Conservation (phyloP, 1,140 invertebrate species). For the Euura lappo region DNA sequence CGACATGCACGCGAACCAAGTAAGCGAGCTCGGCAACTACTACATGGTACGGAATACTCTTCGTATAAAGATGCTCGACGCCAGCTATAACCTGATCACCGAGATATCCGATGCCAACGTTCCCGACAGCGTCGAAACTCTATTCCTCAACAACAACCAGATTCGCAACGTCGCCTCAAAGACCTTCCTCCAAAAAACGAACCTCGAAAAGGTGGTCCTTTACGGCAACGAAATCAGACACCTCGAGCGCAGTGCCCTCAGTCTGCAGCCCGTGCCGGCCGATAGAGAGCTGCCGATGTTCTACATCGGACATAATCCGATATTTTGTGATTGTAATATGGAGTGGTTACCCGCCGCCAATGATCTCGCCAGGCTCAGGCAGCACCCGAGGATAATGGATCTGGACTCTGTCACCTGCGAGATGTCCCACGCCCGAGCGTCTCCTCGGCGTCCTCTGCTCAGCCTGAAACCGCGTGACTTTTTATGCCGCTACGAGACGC, state of each 20-base stretch:
- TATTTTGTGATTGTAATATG: conserved; percentile 84
- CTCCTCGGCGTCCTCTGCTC: conserved; percentile 80
- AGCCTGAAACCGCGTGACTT: conserved; percentile 88
- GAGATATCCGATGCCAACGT: conserved; percentile 71
- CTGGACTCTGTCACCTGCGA: conserved; percentile 90
- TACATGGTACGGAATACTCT: conserved; percentile 68
- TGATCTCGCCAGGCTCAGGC: conserved; percentile 71
- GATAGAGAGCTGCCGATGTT: conserved; percentile 75
- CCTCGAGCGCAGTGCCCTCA: conserved; percentile 75
- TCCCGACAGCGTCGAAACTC: conserved; percentile 75
- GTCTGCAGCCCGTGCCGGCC: conserved; percentile 69
- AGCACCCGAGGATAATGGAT: conserved; percentile 90
- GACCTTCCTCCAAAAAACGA: conserved; percentile 74
- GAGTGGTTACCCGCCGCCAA: conserved; percentile 84
- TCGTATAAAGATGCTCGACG: conserved; percentile 77
- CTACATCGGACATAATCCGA: conserved; percentile 82
- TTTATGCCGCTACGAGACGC: conserved; percentile 89
- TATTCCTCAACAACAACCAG: conserved; percentile 79
- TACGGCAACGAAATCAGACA: conserved; percentile 77
- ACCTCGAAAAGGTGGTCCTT: conserved; percentile 76
- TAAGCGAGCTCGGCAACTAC: conserved; percentile 80
- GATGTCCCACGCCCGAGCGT: conserved; percentile 82
- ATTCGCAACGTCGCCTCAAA: conserved; percentile 73
- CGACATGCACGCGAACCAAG: conserved; percentile 88
- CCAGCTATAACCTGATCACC: conserved; percentile 75